These are phyloP conservation scores for Uria aalge DNA, from an alignment of 2,113 vertebrate genomes.

Conservation along the genomic window DNA sequence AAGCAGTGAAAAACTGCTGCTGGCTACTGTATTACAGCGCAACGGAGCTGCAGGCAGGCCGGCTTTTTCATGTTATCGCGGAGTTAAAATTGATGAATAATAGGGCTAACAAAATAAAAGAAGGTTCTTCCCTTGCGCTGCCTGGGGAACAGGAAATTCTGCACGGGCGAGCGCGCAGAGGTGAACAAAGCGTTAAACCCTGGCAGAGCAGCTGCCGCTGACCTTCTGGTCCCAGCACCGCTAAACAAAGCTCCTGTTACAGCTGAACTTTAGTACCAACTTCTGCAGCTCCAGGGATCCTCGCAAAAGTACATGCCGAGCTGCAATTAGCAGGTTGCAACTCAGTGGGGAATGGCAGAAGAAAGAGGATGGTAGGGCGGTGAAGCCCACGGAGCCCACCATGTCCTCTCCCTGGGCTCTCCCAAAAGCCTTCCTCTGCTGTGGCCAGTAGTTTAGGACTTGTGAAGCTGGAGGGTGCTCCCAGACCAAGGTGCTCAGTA, in stretches of 20 bases:
- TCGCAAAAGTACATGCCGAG: constrained; percentile 35
- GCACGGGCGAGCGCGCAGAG: background rate
- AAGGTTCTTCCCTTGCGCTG: background rate
- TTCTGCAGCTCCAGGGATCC: constrained; percentile 62
- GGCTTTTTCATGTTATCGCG: background rate
- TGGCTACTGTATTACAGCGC: background rate
- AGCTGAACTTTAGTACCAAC: constrained; percentile 68
- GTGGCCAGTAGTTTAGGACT: background rate
- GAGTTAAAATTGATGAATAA: background rate
- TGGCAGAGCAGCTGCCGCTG: constrained; percentile 65
- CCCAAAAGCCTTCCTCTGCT: background rate
- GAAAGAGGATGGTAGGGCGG: fast-evolving
- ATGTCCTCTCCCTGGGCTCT: background rate
- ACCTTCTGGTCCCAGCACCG: constrained; percentile 57
- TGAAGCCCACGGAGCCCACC: fast-evolving
- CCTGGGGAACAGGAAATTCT: background rate
- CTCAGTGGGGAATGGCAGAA: fast-evolving
- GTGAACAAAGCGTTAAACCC: constrained; percentile 66
- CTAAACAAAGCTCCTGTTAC: constrained; percentile 70
- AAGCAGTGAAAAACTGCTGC: background rate
- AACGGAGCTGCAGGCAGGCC: background rate
- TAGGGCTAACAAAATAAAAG: background rate
- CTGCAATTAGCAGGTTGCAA: fast-evolving
- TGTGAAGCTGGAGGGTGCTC: background rate
- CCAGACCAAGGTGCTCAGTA: background rate